phyloP scores from a whole-genome alignment of 2,797 vertebrate genomes.

The Lophotriccus pileatus region DNA sequence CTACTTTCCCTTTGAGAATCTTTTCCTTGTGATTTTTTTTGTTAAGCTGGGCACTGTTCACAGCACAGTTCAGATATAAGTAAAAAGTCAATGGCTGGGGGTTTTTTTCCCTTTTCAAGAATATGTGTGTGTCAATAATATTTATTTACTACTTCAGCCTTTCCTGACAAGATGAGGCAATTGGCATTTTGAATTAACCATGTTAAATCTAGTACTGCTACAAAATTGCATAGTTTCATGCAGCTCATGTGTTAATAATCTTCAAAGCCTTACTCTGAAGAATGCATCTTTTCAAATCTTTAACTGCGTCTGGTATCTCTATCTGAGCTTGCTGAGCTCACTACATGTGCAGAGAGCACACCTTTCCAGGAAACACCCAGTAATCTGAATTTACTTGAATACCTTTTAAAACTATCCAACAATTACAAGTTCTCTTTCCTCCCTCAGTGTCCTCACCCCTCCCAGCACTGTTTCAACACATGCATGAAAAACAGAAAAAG shows the following conservation, averaged over 20 bases:
- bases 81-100: accelerated
- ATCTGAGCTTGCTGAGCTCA: not conserved
- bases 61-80: not conserved
- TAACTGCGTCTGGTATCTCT: not conserved
- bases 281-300: not conserved
- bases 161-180: not conserved
- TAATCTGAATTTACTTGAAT: not conserved
- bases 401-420: not conserved
- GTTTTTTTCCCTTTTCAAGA: not conserved
- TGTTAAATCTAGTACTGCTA: not conserved
- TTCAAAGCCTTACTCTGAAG: not conserved
- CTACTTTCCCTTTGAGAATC: not conserved
- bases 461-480: not conserved
- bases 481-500: not conserved
- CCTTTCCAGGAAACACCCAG: not conserved
- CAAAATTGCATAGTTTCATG: not conserved
- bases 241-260: not conserved
- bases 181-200: not conserved
- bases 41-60: not conserved
- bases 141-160: not conserved
- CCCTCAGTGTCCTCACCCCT: not conserved
- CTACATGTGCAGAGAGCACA: not conserved
- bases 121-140: not conserved
- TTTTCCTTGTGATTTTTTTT: accelerated
- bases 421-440: not conserved